Conservation (phyloP, 2,797 vertebrate species). For the Linurgus olivaceus region DNA sequence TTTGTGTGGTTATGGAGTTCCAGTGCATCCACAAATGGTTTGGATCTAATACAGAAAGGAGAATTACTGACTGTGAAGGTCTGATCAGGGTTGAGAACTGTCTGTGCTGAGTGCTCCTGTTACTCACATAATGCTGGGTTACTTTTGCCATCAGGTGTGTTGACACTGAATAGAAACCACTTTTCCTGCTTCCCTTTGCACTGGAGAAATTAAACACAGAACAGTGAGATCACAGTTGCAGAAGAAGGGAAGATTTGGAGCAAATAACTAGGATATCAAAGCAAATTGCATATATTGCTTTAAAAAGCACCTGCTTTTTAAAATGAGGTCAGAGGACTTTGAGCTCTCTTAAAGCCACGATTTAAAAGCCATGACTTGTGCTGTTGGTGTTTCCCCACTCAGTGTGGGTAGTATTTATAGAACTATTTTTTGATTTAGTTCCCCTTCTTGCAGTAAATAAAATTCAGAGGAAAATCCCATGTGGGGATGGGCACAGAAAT, state of each 20-base stretch:
- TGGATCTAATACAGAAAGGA: not conserved
- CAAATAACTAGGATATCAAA: not conserved
- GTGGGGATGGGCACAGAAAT: not conserved
- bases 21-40: accelerated
- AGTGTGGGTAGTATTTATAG: not conserved
- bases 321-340: not conserved
- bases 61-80: not conserved
- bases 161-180: not conserved
- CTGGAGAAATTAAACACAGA: not conserved
- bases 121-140: not conserved
- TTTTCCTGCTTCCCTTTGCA: not conserved
- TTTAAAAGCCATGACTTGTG: not conserved
- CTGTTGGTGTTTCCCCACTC: not conserved
- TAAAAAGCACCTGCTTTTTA: not conserved
- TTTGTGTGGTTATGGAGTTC: not conserved
- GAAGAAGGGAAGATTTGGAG: not conserved
- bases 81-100: not conserved
- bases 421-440: not conserved
- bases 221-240: not conserved
- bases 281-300: not conserved
- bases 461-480: not conserved
- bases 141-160: not conserved
- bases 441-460: not conserved
- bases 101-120: accelerated
- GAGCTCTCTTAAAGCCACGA: not conserved